Evolutionary conservation across 2,888 invertebrate genomes (phyloP).

Genomic region (Drosophila formosana): DNA sequence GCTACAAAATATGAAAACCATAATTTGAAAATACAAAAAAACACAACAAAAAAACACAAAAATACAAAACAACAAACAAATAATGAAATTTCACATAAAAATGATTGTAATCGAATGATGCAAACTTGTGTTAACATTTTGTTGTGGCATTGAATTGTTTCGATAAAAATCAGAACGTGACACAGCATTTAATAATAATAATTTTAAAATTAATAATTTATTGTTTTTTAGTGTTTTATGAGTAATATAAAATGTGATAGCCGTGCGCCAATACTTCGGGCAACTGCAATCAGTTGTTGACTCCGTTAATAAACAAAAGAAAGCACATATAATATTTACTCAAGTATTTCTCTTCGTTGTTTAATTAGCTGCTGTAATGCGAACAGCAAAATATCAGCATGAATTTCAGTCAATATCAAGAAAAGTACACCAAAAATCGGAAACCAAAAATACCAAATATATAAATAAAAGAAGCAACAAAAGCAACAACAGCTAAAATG

Average conservation of each 20-base stretch:
- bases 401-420: conserved; percentile 34
- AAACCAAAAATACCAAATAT: conserved; percentile 57
- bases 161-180: conserved; percentile 20
- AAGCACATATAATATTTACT: conserved; percentile 20
- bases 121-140: background rate
- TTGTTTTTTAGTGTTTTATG: conserved; percentile 5
- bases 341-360: conserved; percentile 25
- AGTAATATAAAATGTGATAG: background rate
- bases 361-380: conserved; percentile 54
- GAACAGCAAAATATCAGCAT: conserved; percentile 22
- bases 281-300: conserved; percentile 36
- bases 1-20: too few relatives aligned
- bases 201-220: background rate
- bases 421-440: conserved; percentile 49
- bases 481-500: conserved; percentile 18
- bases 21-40: too few relatives aligned
- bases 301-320: conserved; percentile 18
- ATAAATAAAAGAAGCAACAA: conserved; percentile 16
- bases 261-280: conserved; percentile 32
- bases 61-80: too few relatives aligned
- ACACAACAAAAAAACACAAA: too few relatives aligned
- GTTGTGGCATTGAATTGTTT: background rate
- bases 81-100: too few relatives aligned
- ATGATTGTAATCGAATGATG: too few relatives aligned
- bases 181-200: conserved; percentile 5